Evolutionary conservation across 2,113 vertebrate species (phyloP), one percentile per base, ranked within the genome.

Genomic region (Verasper variegatus): DNA sequence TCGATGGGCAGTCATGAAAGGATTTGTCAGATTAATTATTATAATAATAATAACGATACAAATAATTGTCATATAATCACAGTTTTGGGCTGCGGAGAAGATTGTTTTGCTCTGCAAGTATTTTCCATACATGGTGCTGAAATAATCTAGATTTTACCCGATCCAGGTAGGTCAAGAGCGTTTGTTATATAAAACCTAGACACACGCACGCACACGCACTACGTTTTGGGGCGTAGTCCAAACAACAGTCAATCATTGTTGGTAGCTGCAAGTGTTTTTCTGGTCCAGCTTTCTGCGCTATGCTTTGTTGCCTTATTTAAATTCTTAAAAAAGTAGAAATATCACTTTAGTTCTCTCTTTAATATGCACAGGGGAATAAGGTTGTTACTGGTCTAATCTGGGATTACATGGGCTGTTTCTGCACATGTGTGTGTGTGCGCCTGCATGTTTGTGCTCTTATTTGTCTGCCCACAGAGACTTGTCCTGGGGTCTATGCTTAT

Each of bases 381-480:
- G 26, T 0, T 56, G 61, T 74, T 59, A 47, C 40, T 74, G 49
- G 12, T 26, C 63, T 65, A n/a, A 15, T 40, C 23, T 71, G 24
- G 18, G 26, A 60, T 35, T 79, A 1, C 27, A 26, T 45, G 10
- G 13, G 23, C 26, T 78, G 27, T 68, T 69, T 65, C 12, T 55
- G n/a, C 27, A 21, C 12, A n/a, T 60, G 23, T 49, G 8, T 31
- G 35, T 31, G 14, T 12, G 37, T 13, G 35, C 55, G 26, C 18
- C 37, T 68, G 31, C 6, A 31, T 31, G 31, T 31, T 31, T 31
- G 62, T 80, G 66, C 54, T 77, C 52, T n/a, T 64, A 24, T 68
- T 80, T 84, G 64, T 73, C 71, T 21, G 3, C 71, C 73, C 78
- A 71, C 80, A 82, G 20, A 80, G 71, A 58, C 40, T 56, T 68